A percentile compares a stretch with the other conserved stretches of the same genome.
Evolutionary conservation across 2,888 invertebrate genomes (phyloP).

Genomic region (Adineta ricciae): DNA sequence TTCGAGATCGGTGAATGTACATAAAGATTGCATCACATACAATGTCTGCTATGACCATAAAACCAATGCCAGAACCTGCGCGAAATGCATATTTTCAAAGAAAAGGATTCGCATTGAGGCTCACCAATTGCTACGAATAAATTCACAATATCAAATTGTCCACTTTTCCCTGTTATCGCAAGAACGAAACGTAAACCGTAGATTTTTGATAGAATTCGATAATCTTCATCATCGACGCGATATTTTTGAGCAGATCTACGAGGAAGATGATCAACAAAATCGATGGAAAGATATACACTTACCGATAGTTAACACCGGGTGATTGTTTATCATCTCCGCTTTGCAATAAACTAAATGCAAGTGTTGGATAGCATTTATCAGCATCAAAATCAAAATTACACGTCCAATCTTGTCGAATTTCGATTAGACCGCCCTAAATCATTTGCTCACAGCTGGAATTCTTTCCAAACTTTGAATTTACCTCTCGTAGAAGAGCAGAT

Average conservation of each 20-base stretch:
- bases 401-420: constrained; percentile 52
- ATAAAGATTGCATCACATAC: constrained; percentile 30
- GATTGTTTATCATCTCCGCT: constrained; percentile 35
- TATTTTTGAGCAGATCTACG: constrained; percentile 40
- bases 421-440: constrained; percentile 50
- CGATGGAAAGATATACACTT: background rate
- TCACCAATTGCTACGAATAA: constrained; percentile 50
- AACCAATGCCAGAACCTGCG: constrained; percentile 25
- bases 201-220: constrained; percentile 50
- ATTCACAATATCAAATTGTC: constrained; percentile 52
- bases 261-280: background rate
- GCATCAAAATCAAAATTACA: constrained; percentile 52
- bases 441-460: background rate
- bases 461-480: background rate
- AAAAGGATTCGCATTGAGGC: too few species aligned
- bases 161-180: constrained; percentile 50
- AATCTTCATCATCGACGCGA: constrained; percentile 37
- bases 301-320: constrained; percentile 38
- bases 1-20: constrained; percentile 23
- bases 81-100: too few species aligned
- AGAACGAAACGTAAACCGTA: constrained; percentile 54
- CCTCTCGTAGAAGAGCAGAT: background rate
- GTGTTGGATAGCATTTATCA: constrained; percentile 50
- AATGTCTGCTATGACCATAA: constrained; percentile 30
- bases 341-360: constrained; percentile 51